phyloP scores from a whole-genome alignment of 2,888 invertebrate species.

The Cryptocheilus praepositus region DNA sequence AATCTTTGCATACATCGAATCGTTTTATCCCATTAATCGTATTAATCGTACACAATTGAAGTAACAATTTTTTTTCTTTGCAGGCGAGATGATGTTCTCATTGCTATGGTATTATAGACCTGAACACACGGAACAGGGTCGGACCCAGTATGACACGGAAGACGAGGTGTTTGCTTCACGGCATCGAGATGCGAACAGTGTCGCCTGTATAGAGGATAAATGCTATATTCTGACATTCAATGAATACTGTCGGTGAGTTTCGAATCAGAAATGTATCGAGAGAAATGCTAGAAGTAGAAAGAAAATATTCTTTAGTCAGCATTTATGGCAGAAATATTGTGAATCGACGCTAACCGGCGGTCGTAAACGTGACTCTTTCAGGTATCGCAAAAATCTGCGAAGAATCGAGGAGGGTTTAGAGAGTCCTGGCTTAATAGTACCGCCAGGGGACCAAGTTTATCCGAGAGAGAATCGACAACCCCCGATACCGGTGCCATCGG shows the following conservation, averaged over 20 bases:
- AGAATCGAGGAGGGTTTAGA: conserved; percentile 86
- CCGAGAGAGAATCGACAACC: conserved; percentile 79
- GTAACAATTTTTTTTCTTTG: conserved; percentile 16
- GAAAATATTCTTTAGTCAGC: not conserved
- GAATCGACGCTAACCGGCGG: not conserved
- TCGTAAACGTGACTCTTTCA: conserved; percentile 69
- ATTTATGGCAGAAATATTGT: too few relatives aligned
- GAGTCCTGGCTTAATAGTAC: conserved; percentile 84
- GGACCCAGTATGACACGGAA: conserved; percentile 85
- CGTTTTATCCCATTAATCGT: not conserved
- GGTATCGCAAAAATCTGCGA: conserved; percentile 89
- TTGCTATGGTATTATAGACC: conserved; percentile 98
- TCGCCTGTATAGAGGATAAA: conserved; percentile 98
- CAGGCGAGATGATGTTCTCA: conserved; percentile 97
- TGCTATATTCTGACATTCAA: conserved; percentile 97
- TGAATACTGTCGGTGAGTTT: conserved; percentile 93
- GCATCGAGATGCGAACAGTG: conserved; percentile 96
- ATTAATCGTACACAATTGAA: too few relatives aligned
- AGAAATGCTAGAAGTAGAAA: not conserved
- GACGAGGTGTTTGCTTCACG: conserved; percentile 97
- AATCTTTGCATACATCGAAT: conserved; percentile 38
- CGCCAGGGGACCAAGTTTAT: conserved; percentile 80
- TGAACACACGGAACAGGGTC: conserved; percentile 95
- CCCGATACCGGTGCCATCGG: conserved; percentile 82
- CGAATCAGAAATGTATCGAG: too few relatives aligned